Evolutionary conservation across 2,797 vertebrate genomes (phyloP), one percentile per base, ranked within the genome.

Genomic region (Rhynchotus rufescens): DNA sequence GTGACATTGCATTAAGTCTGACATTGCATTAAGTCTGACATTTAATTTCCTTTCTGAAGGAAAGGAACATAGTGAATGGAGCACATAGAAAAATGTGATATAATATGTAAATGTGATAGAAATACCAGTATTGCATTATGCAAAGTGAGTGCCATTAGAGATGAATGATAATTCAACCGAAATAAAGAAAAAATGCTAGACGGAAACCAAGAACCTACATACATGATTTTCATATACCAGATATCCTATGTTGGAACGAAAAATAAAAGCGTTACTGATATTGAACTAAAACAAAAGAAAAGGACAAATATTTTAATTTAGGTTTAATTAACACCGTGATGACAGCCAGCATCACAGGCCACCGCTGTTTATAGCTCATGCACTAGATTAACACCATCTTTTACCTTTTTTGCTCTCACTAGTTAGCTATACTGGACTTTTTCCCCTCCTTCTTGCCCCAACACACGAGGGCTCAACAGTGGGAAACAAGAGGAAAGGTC

Each of bases 1-100:
- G 61, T 45, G 71, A 34, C 67, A 68, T 0, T 56, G 49, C 40
- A 77, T 79, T 61, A 86, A 77, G 14, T 40, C 42, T 88, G 75
- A 74, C 75, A 89, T 81, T 78, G 49, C 40, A 77, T 79, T 61
- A 86, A 77, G 14, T 40, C 42, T 88, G 75, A 74, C 75, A 89
- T 81, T 78, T 77, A 23, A 80, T 72, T 88, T 71, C 4, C 38
- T 68, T 82, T 23, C 28, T 13, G 5, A 13, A n/a, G 9, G 8
- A 23, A 61, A 52, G 25, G 32, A 52, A 49, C 8, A 12, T 28
- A 81, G 15, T 57, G 44, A 83, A 36, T 15, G 77, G 28, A 84
- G 34, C 79, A 87, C 5, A 15, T 23, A 79, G 30, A 34, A 72
- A 77, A 82, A 82, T 2, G 2, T 75, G 26, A 68, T 57, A 45